Evolutionary conservation across 2,888 invertebrate species (phyloP), one percentile per base, ranked within the genome.

Genomic region (Mythimna pallens): DNA sequence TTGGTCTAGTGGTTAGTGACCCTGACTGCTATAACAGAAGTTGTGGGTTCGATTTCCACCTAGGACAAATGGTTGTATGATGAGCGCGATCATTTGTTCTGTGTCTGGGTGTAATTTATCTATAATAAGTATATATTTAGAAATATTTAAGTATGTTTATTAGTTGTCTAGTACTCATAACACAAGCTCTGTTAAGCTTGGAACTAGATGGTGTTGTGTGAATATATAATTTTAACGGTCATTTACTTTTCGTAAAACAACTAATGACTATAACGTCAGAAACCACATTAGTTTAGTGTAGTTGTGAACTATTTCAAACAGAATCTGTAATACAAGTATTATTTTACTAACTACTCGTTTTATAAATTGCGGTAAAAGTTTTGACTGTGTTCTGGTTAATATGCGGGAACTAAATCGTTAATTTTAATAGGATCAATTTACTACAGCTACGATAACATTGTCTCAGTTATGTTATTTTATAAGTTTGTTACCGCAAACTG

Each of bases 291-390:
- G 25, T 57, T 57, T 17, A 47, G 14, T 76, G 34, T 52, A 12
- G 17, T 52, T 20, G 7, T 1, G 22, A 77, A 64, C 58, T 36
- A 63, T 54, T 58, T 34, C 5, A 17, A 40, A 59, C 54, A 54
- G 6, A 22, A 7, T 50, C 9, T 30, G 25, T 34, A 61, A 12
- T 22, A 34, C 14, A 5, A 43, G 14, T 12, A n/a, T 52, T 63
- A 65, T 57, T 68, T 14, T 40, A 22, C 54, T 64, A 77, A 71
- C 71, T 40, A 55, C n/a, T n/a, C n/a, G n/a, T n/a, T n/a, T 36
- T 25, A 64, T n/a, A 55, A 65, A 65, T 76, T 70, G 12, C 12
- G 7, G 6, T 20, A 25, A 50, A 65, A 71, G 55, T 71, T 77
- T 10, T 12, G 25, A 40, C 30, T n/a, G 3, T 22, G 12, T 47